Percentiles rank a stretch among this genome's conserved stretches.
Conservation (phyloP, 2,888 invertebrate species). For the Pheosia gnoma region DNA sequence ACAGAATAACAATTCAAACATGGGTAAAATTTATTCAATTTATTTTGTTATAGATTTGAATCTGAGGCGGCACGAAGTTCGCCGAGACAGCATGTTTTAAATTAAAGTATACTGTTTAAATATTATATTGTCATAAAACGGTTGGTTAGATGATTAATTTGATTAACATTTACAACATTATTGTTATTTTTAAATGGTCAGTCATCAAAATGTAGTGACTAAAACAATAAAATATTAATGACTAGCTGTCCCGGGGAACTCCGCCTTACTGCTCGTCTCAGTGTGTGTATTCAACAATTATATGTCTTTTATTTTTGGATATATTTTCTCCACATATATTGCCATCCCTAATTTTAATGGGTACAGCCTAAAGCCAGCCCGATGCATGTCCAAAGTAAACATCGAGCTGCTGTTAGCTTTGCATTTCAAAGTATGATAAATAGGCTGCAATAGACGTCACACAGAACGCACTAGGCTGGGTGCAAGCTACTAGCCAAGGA, state of each 20-base stretch:
- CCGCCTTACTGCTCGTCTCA: no score
- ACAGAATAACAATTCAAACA: no score
- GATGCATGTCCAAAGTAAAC: conserved; percentile 47
- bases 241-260: not conserved
- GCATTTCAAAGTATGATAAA: conserved; percentile 28
- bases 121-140: not conserved
- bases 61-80: no score
- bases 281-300: no score
- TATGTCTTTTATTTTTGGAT: not conserved
- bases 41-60: no score
- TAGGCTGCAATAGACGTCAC: conserved; percentile 25
- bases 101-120: no score
- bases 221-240: no score
- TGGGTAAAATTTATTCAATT: no score
- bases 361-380: conserved; percentile 35
- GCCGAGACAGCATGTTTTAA: no score
- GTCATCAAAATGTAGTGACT: no score
- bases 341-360: conserved; percentile 32
- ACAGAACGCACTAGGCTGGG: not conserved
- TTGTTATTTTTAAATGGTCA: not conserved
- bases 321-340: not conserved
- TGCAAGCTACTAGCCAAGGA: not conserved
- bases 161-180: not conserved
- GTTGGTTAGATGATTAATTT: not conserved
- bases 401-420: conserved; percentile 29